Conservation (phyloP, 2,888 invertebrate genomes). For the Leptogaster cylindrica region DNA sequence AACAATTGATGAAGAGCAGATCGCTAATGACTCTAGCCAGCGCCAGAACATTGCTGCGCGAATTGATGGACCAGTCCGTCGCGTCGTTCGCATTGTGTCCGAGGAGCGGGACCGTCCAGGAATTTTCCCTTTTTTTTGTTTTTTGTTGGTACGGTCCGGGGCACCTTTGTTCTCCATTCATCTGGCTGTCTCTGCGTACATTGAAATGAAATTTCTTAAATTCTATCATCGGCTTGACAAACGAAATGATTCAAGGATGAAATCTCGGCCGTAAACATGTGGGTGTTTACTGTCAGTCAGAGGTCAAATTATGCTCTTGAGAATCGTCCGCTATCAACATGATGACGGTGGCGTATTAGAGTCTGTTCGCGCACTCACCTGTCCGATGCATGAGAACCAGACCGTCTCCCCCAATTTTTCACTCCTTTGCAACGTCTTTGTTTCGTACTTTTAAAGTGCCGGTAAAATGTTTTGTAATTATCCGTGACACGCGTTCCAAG, state of each 20-base stretch:
- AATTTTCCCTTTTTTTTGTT: background rate
- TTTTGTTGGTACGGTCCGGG: conserved; percentile 2
- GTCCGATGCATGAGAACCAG: conserved; percentile 3
- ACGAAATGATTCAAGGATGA: conserved; percentile 10
- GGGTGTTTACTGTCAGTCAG: conserved; percentile 38
- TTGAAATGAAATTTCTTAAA: conserved; percentile 21
- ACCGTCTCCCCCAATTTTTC: background rate
- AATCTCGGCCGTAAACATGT: conserved; percentile 25
- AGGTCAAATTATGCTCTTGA: conserved; percentile 38
- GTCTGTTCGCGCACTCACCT: conserved; percentile 4
- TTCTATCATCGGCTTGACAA: conserved; percentile 19
- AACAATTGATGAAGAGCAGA: conserved; percentile 38
- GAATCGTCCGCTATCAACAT: conserved; percentile 15
- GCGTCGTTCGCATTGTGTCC: conserved; percentile 6
- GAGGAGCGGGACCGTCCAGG: background rate
- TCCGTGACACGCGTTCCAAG: background rate
- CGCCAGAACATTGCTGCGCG: conserved; percentile 1
- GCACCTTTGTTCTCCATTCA: conserved; percentile 5
- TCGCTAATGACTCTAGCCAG: conserved; percentile 28
- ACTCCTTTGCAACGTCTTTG: background rate
- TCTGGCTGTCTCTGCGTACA: background rate
- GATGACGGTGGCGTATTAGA: conserved; percentile 12
- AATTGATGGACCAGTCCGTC: conserved; percentile 26
- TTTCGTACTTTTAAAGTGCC: background rate
- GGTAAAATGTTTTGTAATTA: conserved; percentile 1